Percentiles rank a stretch among this genome's conserved stretches.
Evolutionary conservation across 2,888 invertebrate species (phyloP).

Genomic region (Temnothorax ravouxi): DNA sequence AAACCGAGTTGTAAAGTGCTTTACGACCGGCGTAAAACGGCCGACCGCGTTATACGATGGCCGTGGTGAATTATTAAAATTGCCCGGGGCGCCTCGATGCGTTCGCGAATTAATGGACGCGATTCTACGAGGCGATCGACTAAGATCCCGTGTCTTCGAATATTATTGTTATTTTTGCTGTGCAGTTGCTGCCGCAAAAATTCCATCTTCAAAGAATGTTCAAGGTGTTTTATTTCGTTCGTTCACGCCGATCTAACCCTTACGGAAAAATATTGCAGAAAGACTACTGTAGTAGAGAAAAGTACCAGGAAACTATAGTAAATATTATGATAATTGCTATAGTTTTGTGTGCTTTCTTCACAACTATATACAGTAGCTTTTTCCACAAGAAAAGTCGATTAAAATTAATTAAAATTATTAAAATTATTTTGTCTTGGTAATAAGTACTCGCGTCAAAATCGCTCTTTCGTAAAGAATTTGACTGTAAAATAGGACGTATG

Average conservation of each 20-base stretch:
- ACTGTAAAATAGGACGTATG: not conserved
- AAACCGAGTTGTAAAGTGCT: constrained; percentile 78
- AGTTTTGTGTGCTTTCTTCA: too few species aligned
- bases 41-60: constrained; percentile 72
- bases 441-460: not conserved
- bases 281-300: too few species aligned
- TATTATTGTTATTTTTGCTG: not conserved
- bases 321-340: too few species aligned
- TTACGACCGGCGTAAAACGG: constrained; percentile 76
- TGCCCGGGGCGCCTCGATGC: constrained; percentile 73
- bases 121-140: constrained; percentile 62
- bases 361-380: too few species aligned
- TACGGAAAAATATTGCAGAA: too few species aligned
- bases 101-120: constrained; percentile 74
- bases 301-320: too few species aligned
- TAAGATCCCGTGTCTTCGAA: constrained; percentile 30
- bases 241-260: not conserved
- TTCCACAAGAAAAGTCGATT: not conserved
- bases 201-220: not conserved
- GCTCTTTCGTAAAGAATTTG: not conserved
- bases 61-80: constrained; percentile 79
- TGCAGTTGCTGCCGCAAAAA: not conserved
- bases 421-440: not conserved
- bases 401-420: too few species aligned
- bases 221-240: not conserved